These are phyloP conservation scores for Genyomyrus donnyi DNA, from an alignment of 2,113 vertebrate species.

Conservation along the genomic window DNA sequence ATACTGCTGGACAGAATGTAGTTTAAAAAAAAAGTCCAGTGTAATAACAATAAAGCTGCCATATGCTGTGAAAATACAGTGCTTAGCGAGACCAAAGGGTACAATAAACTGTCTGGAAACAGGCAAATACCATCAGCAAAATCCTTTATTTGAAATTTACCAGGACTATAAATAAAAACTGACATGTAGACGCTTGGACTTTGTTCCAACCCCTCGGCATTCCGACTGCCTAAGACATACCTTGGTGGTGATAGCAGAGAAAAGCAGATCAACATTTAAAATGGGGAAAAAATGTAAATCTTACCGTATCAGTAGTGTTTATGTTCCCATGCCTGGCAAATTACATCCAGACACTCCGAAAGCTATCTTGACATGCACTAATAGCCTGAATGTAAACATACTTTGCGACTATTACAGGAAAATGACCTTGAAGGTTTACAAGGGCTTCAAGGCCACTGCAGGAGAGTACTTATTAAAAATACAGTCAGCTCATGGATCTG, in stretches of 20 bases:
- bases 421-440: not conserved
- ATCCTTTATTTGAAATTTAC: not conserved
- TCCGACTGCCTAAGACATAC: not conserved
- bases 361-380: not conserved
- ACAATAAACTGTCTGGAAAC: not conserved
- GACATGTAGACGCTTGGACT: not conserved
- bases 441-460: not conserved
- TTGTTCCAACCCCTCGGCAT: not conserved
- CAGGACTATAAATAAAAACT: not conserved
- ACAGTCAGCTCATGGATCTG: not conserved
- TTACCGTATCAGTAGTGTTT: slow-evolving; percentile 6
- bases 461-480: not conserved
- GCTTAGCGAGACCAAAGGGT: not conserved
- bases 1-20: not conserved
- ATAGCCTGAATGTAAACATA: not conserved
- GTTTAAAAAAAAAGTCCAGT: not conserved
- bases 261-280: not conserved
- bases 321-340: not conserved
- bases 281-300: not conserved
- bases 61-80: not conserved
- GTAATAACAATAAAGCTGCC: slow-evolving; percentile 2
- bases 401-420: not conserved
- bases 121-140: not conserved
- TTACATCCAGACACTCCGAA: not conserved
- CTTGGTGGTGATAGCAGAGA: not conserved